A percentile compares a stretch with the other conserved stretches of the same genome.
These are phyloP conservation scores for Salvelinus fontinalis DNA, from an alignment of 2,113 vertebrate species.

Conservation along the genomic window DNA sequence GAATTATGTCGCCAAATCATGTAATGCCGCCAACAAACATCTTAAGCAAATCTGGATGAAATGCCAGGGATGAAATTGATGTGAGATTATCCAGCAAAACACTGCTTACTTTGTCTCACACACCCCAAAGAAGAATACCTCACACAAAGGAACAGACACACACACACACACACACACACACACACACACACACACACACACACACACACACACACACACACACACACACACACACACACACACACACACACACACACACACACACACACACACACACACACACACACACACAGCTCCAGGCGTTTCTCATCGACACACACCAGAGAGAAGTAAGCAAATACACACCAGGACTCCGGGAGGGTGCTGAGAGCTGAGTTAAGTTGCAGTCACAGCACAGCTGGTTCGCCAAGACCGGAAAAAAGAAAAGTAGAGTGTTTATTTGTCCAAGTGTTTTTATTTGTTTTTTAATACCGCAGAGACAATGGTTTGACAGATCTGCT, in stretches of 20 bases:
- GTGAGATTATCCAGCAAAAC: not conserved
- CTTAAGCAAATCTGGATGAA: not conserved
- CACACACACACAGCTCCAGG: conserved; percentile 12
- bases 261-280: too few species aligned
- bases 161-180: too few species aligned
- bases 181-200: too few species aligned
- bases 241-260: too few species aligned
- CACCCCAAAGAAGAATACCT: not conserved
- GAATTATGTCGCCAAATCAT: not conserved
- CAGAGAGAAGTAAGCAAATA: conserved; percentile 8
- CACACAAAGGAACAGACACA: too few species aligned
- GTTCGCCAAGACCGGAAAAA: conserved; percentile 54
- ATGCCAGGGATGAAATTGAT: not conserved
- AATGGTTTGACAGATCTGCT: conserved; percentile 58
- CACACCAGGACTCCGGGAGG: conserved; percentile 15
- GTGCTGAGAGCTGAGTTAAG: conserved; percentile 39
- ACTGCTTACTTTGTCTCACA: not conserved
- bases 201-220: not conserved
- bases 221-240: too few species aligned
- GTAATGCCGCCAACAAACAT: not conserved
- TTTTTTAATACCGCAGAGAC: conserved; percentile 50
- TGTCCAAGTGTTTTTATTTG: conserved; percentile 58
- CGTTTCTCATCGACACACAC: conserved; percentile 10
- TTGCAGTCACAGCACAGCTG: conserved; percentile 60
- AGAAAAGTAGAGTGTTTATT: conserved; percentile 55